Evolutionary conservation across 1,140 invertebrate species (phyloP), one percentile per base, ranked within the genome.

Genomic region (Coelopa frigida): DNA sequence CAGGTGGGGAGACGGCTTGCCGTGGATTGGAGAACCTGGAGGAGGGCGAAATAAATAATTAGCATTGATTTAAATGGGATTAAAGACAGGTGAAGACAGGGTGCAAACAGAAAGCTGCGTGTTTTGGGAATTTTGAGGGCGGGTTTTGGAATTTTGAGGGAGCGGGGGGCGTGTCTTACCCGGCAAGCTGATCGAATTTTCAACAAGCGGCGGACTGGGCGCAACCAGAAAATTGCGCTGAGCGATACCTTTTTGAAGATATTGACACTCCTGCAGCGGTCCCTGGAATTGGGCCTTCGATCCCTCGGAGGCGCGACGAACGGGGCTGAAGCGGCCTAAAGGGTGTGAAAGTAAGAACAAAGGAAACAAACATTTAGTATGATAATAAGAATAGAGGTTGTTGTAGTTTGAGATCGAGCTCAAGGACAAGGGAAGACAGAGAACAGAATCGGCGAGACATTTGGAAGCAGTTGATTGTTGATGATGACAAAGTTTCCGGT

Each of bases 221-320:
- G 71, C 72, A 52, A 71, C 61, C 50, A 68, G 65, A 60, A 67
- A 66, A 46, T 64, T 71, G 54, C 74, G 69, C 48, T 75, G 63
- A 58, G 75, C 75, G 48, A 77, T 52, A 31, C 75, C 75, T 44
- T 76, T 75, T 72, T 78, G 68, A 32, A 85, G 66, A 50, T 83
- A 78, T 52, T 85, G 82, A 61, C 83, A 82, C 64, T 86, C 84
- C 57, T 85, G 81, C 49, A 85, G 76, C 29, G 81, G 74, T 18
- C 77, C 78, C 49, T 72, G 70, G 49, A 65, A 66, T 51, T 70
- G 65, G 14, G 57, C 53, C 21, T 64, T 60, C 0, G 66, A 67
- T 8, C 69, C 65, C 46, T 70, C 92, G 49, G 87, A 90, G 22
- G 90, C 90, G 53, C 93, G 75, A 32, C 93, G 77, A 11, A 94